Evolutionary conservation across 2,113 vertebrate species (phyloP), one percentile per base, ranked within the genome.

Genomic region (Sebastes fasciatus): DNA sequence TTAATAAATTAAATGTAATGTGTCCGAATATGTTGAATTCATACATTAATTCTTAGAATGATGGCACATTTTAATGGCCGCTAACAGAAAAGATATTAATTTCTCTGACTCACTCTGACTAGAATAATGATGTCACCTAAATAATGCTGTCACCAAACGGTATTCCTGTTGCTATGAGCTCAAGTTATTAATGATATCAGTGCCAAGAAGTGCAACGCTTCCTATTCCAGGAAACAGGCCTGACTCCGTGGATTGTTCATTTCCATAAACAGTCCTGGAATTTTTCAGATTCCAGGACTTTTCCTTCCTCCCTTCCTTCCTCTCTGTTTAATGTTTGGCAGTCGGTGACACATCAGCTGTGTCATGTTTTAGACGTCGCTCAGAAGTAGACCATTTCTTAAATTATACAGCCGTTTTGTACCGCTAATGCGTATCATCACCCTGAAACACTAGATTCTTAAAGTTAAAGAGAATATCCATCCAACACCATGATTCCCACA

Each of bases 211-310:
- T 19, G 48, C 70, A 71, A 14, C 1, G 51, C 87, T 92, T 92
- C 88, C 90, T 90, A 87, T 92, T 91, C 85, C 90, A 93, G 94
- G 91, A 94, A 94, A 83, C 89, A 70, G 74, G 82, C 83, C 68
- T 1, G 81, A 87, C 87, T 91, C 86, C 79, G 55, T 52, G 83
- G 89, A 94, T 89, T 87, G 87, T 88, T 89, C 58, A 89, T 92
- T 94, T 95, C 93, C 93, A 94, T 95, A 94, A 94, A 95, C 94
- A 93, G 68, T 88, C 70, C 80, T 51, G 52, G 87, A 92, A 95
- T 94, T 88, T 91, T 90, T 91, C 60, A 83, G 88, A 94, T 95
- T 94, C 93, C 93, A 87, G 80, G 71, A 80, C 84, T 91, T 93
- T 90, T 93, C 86, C 57, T 60, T 12, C 57, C 11, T 12, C 23